Percentiles rank a stretch among this genome's conserved stretches.
phyloP scores from a whole-genome alignment of 2,888 invertebrate genomes.

The Caenorhabditis zanzibari region DNA sequence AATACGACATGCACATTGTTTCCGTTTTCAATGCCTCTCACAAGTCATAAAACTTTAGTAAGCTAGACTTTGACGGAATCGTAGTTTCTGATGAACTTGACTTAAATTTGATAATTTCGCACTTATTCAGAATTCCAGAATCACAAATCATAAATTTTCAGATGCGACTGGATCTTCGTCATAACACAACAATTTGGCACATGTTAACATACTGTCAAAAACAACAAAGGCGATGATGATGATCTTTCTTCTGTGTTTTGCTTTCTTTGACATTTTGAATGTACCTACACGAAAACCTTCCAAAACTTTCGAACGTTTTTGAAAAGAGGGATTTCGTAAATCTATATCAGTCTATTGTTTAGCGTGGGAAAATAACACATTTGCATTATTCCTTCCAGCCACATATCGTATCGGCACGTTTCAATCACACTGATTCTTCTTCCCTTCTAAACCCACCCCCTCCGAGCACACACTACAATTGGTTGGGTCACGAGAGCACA shows the following conservation, averaged over 20 bases:
- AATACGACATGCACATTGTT: background rate
- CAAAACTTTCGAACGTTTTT: background rate
- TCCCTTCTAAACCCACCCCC: background rate
- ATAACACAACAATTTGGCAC: too few relatives aligned
- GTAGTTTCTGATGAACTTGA: background rate
- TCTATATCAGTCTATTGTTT: too few relatives aligned
- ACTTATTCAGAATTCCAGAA: background rate
- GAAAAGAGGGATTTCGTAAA: too few relatives aligned
- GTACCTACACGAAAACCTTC: too few relatives aligned
- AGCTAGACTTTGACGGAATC: slow-evolving; percentile 5
- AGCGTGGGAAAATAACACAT: too few relatives aligned
- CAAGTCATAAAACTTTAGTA: slow-evolving; percentile 20
- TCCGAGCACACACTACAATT: slow-evolving; percentile 35
- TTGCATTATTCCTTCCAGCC: too few relatives aligned
- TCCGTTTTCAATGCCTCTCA: background rate
- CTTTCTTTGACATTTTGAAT: too few relatives aligned
- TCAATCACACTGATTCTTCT: background rate
- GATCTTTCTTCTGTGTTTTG: background rate
- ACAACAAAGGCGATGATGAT: background rate
- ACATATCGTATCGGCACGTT: too few relatives aligned
- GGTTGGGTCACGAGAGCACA: slow-evolving; percentile 39
- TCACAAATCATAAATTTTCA: slow-evolving; percentile 19
- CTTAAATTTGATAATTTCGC: background rate
- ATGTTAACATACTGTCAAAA: too few relatives aligned
- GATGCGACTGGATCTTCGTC: too few relatives aligned